A percentile compares a stretch with the other conserved stretches of the same genome.
Conservation (phyloP, 2,797 vertebrate species). For the Poliocrania exsul region DNA sequence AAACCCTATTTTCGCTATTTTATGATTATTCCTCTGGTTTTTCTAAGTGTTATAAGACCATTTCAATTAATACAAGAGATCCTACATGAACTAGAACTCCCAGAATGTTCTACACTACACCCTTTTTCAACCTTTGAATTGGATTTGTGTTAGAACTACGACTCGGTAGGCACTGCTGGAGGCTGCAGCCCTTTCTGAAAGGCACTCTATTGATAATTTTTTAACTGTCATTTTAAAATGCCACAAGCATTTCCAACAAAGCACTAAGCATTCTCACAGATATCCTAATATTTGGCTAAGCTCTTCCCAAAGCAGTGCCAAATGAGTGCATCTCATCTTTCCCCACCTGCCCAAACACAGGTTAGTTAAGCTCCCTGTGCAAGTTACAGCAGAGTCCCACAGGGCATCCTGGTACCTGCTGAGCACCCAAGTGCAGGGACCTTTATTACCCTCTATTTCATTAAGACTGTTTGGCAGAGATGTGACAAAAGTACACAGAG, state of each 20-base stretch:
- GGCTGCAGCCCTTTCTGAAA: not conserved
- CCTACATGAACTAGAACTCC: not conserved
- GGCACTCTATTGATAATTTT: not conserved
- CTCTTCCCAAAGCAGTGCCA: not conserved
- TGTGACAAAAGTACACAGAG: not conserved
- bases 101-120: not conserved
- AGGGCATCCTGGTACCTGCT: not conserved
- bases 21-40: not conserved
- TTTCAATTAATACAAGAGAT: not conserved
- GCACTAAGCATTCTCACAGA: not conserved
- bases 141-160: not conserved
- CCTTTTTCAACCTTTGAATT: not conserved
- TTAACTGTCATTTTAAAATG: constrained; percentile 1
- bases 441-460: not conserved
- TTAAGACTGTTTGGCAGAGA: not conserved
- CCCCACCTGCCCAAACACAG: not conserved
- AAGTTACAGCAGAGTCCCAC: not conserved
- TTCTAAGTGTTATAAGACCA: not conserved
- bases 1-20: not conserved
- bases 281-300: not conserved
- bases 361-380: not conserved
- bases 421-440: not conserved
- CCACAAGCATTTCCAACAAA: not conserved
- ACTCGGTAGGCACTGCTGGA: not conserved
- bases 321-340: not conserved